Conservation (phyloP, 2,797 vertebrate genomes). For the Myripristis jacobus region DNA sequence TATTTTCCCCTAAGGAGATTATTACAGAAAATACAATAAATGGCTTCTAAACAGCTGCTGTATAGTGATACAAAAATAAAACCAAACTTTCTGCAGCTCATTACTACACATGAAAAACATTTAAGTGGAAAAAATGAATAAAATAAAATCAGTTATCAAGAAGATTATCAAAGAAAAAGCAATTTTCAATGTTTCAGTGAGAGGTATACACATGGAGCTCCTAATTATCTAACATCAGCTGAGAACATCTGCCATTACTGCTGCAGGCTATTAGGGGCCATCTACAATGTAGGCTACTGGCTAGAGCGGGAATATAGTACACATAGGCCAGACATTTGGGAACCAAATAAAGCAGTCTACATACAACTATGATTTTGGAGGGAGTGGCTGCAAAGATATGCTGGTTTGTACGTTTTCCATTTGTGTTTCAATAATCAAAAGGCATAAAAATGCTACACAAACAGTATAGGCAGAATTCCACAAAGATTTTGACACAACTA, state of each 20-base stretch:
- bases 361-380: conserved; percentile 28
- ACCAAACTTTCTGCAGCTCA: conserved; percentile 40
- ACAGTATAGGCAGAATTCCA: conserved; percentile 43
- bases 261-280: conserved; percentile 44
- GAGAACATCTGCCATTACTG: conserved; percentile 43
- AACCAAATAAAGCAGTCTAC: conserved; percentile 42
- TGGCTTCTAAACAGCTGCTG: conserved; percentile 46
- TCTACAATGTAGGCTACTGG: conserved; percentile 68
- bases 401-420: conserved; percentile 35
- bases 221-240: conserved; percentile 54
- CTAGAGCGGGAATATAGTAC: conserved; percentile 60
- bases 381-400: conserved; percentile 47
- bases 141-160: conserved; percentile 22
- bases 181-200: conserved; percentile 21
- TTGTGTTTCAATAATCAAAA: conserved; percentile 40
- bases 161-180: conserved; percentile 9
- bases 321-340: conserved; percentile 39
- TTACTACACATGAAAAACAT: conserved; percentile 35
- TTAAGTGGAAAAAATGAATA: conserved; percentile 32
- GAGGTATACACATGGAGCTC: conserved; percentile 48
- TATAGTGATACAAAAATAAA: conserved; percentile 63
- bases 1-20: conserved; percentile 29
- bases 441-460: conserved; percentile 59
- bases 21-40: conserved; percentile 38
- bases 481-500: background rate